These are phyloP conservation scores for Hipparchia sbordonii DNA, from an alignment of 2,888 invertebrate genomes.

Conservation along the genomic window DNA sequence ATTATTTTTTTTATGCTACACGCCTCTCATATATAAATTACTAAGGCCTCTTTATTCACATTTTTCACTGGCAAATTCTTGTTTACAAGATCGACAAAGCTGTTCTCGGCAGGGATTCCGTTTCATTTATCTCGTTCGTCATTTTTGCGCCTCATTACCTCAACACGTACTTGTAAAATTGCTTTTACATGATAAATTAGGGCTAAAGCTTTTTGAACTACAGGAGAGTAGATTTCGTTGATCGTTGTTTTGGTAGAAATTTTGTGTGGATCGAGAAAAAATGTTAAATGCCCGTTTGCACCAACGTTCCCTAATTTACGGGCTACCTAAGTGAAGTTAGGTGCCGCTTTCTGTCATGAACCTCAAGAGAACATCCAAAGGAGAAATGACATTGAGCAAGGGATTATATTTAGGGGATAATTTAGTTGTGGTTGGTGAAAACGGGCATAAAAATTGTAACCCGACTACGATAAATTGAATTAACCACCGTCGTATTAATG, in stretches of 20 bases:
- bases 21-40: conserved; percentile 9
- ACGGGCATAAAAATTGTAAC: too few species aligned
- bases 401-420: too few species aligned
- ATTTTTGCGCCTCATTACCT: conserved; percentile 36
- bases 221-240: neutral
- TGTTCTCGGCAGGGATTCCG: conserved; percentile 26
- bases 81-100: conserved; percentile 23
- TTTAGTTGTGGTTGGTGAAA: too few species aligned
- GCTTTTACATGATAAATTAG: conserved; percentile 21
- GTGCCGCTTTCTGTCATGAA: too few species aligned
- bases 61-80: conserved; percentile 20
- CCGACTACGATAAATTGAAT: too few species aligned
- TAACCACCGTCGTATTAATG: too few species aligned
- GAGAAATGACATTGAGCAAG: too few species aligned
- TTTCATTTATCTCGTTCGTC: conserved; percentile 35
- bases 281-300: too few species aligned
- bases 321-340: too few species aligned
- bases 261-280: neutral
- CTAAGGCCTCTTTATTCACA: conserved; percentile 18
- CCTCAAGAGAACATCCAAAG: too few species aligned
- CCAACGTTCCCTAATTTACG: too few species aligned
- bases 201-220: conserved; percentile 13
- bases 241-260: neutral
- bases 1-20: conserved; percentile 7
- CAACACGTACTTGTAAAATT: conserved; percentile 20